Base-by-base conservation (phyloP, 2,113 vertebrate species). In the Alethe castanea region DNA sequence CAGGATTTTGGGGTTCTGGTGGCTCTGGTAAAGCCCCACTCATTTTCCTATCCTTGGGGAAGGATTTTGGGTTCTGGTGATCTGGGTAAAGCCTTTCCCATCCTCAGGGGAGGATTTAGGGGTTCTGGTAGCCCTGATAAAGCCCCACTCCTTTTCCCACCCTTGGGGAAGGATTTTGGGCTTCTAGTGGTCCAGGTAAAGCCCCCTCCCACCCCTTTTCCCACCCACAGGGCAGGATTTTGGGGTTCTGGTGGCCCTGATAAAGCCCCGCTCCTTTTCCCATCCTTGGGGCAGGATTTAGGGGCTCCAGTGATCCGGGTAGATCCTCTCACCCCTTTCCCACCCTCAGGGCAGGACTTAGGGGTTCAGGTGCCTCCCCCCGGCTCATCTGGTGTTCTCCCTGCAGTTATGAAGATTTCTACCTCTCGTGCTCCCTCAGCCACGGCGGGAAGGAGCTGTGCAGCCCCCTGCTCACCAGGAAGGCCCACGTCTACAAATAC, bases 401-500 rank as follows among this genome's bases (percentile, higher is more conserved):
- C n/a, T 79, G 16, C 96, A 99, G 99, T 91, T 99, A 99, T 7
- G 99, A 99, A 97, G 98, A 99, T 50, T 99, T 99, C 98, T 99
- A 99, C 98, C 98, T 99, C 97, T 99, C 99, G 86, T 99, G 99
- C 97, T 99, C 99, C 8, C 98, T 99, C 97, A 99, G 98, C 93
- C 99, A 99, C 1, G 99, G 99, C 0, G 99, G 98, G 76, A 98
- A 95, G 90, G 99, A 99, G 96, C 98, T 99, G 25, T 99, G 99
- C 69, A 98, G 98, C 25, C 99, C 99, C 7, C 98, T 99, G 92
- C 99, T 99, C 97, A 99, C 99, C 92, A 98, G 98, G 92, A 99
- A 98, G 82, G 98, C 99, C 95, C 96, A 98, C 2, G 98, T 99
- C 94, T 98, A 98, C 98, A 99, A 99, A 95, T 99, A 99, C 97